Evolutionary conservation across 2,888 invertebrate genomes (phyloP).

Genomic region (Sesamia inferens): DNA sequence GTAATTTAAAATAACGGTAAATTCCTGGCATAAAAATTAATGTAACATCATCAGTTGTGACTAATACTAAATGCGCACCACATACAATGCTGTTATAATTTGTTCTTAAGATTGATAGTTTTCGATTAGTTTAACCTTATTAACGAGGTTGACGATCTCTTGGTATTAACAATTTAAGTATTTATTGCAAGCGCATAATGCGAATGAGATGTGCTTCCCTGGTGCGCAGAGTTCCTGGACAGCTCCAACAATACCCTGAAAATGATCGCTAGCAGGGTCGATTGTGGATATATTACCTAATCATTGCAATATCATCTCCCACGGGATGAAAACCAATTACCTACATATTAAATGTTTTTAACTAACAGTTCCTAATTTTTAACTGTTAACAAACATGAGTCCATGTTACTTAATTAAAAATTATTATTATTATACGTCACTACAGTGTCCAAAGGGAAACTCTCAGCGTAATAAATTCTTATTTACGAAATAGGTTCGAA

Average conservation of each 20-base stretch:
- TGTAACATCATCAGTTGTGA: conserved; percentile 52
- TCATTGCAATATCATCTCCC: too few relatives aligned
- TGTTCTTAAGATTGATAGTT: conserved; percentile 59
- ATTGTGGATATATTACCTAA: too few relatives aligned
- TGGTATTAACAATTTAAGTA: conserved; percentile 30
- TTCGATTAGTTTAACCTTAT: conserved; percentile 47
- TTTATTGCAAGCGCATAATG: conserved; percentile 22
- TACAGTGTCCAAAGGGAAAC: background rate
- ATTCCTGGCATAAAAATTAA: conserved; percentile 49
- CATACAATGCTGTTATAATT: conserved; percentile 47
- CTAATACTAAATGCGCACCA: conserved; percentile 42
- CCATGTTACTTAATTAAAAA: too few relatives aligned
- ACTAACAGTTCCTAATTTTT: too few relatives aligned
- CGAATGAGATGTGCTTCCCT: too few relatives aligned
- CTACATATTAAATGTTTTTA: too few relatives aligned
- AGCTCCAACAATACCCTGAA: too few relatives aligned
- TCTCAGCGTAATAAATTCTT: background rate
- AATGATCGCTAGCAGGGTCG: too few relatives aligned
- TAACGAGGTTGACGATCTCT: conserved; percentile 64
- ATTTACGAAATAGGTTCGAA: background rate
- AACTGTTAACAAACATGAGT: too few relatives aligned
- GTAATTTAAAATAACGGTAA: conserved; percentile 60
- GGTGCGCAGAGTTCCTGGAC: too few relatives aligned
- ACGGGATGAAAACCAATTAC: too few relatives aligned
- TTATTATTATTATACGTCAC: background rate